Evolutionary conservation across 2,797 vertebrate species (phyloP).

Genomic region (Pangasius sanitwongsei): DNA sequence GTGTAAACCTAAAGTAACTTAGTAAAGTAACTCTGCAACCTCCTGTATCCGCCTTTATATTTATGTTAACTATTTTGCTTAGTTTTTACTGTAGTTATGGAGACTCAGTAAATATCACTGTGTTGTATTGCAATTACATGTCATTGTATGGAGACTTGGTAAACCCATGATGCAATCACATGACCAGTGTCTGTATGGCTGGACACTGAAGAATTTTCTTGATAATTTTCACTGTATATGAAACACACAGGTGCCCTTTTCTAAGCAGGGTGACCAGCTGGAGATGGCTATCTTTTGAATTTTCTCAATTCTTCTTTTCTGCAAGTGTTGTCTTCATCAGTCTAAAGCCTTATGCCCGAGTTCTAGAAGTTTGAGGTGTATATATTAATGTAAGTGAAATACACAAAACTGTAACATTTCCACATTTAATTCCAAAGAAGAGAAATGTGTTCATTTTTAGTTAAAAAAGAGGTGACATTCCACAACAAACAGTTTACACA

Average conservation of each 20-base stretch:
- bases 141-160: neutral
- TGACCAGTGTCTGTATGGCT: neutral
- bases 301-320: neutral
- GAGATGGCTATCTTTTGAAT: neutral
- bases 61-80: neutral
- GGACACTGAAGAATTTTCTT: neutral
- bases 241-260: neutral
- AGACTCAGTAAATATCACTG: neutral
- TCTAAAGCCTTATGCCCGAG: too few relatives aligned
- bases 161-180: neutral
- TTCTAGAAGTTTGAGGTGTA: neutral
- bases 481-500: neutral
- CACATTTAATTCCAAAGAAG: neutral
- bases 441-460: neutral
- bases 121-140: neutral
- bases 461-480: neutral
- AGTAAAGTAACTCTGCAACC: neutral
- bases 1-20: neutral
- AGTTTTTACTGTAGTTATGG: neutral
- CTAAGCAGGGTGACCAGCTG: neutral
- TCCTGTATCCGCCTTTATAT: neutral
- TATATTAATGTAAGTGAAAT: neutral
- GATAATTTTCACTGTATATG: neutral
- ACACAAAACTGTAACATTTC: neutral
- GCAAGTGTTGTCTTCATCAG: neutral